Conservation (phyloP, 2,888 invertebrate species). For the Lamellibrachia columna region DNA sequence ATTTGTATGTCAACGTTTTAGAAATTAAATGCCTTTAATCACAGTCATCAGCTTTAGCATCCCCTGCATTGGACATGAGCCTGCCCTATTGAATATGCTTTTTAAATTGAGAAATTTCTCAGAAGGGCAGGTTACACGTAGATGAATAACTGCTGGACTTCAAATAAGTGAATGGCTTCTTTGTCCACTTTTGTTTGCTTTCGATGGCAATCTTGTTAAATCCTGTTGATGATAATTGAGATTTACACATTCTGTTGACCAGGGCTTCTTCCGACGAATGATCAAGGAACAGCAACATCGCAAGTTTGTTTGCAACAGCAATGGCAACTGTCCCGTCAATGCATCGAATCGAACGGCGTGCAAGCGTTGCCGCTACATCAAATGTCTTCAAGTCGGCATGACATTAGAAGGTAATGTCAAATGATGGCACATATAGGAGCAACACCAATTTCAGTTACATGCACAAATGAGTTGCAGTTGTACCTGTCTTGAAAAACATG, state of each 20-base stretch:
- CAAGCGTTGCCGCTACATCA: constrained; percentile 62
- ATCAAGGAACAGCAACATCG: constrained; percentile 54
- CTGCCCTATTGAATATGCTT: no score
- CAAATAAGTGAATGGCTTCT: no score
- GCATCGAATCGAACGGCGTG: constrained; percentile 60
- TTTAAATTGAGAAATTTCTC: no score
- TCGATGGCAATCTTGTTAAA: no score
- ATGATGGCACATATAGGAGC: neutral
- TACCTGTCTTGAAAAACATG: neutral
- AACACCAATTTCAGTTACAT: neutral
- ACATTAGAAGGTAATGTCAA: constrained; percentile 57
- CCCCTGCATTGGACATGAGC: no score
- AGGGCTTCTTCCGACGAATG: constrained; percentile 66
- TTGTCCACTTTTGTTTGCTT: no score
- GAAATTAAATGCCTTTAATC: no score
- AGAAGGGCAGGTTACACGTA: no score
- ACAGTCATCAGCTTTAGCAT: no score
- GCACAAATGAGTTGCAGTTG: neutral
- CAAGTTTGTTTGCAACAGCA: constrained; percentile 45
- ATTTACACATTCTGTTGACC: neutral
- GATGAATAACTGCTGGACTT: no score
- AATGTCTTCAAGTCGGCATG: constrained; percentile 63
- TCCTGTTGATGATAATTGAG: neutral
- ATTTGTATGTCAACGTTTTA: no score
- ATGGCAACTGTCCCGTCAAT: constrained; percentile 60